Evolutionary conservation across 2,888 invertebrate species (phyloP), one percentile per base, ranked within the genome.

Genomic region (Julus scanicus): DNA sequence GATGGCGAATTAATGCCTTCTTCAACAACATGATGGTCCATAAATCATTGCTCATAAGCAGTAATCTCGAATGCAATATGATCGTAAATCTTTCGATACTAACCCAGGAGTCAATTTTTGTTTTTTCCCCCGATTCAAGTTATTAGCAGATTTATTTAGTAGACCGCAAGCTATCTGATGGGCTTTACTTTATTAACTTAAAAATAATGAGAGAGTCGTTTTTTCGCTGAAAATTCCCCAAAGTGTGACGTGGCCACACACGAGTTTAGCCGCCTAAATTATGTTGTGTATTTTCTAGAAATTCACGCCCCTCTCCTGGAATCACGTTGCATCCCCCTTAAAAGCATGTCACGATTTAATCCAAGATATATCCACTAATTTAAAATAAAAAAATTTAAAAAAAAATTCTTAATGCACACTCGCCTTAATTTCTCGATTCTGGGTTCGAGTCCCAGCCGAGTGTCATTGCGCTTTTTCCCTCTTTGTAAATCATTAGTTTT

Each of bases 101-200:
- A n/a, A 63, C 17, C 63, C 63, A 17, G 1, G n/a, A 3, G 3
- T 63, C 63, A n/a, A 63, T 20, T 63, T 63, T 44, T n/a, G n/a
- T 63, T 63, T n/a, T n/a, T 1, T 17, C 29, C n/a, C 3, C n/a
- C n/a, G 63, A 6, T 20, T 0, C 63, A 17, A 17, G 29, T 17
- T 8, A 63, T 63, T 63, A 63, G 17, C 63, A 17, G 63, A 63
- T 63, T 63, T n/a, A 63, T 63, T 63, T 63, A 63, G 17, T 63
- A 63, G 63, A 63, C 63, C 63, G 63, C 63, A 44, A 15, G 57
- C 57, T 57, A 17, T 57, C 57, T 17, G 57, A 4, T 57, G 57
- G 57, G n/a, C 63, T 63, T 63, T 53, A 53, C 53, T 53, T 53
- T 63, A 63, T 63, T 63, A 63, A 63, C 63, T 6, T n/a, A 63